Conservation (phyloP, 2,888 invertebrate genomes). For the Nephrocerus scutellatus region DNA sequence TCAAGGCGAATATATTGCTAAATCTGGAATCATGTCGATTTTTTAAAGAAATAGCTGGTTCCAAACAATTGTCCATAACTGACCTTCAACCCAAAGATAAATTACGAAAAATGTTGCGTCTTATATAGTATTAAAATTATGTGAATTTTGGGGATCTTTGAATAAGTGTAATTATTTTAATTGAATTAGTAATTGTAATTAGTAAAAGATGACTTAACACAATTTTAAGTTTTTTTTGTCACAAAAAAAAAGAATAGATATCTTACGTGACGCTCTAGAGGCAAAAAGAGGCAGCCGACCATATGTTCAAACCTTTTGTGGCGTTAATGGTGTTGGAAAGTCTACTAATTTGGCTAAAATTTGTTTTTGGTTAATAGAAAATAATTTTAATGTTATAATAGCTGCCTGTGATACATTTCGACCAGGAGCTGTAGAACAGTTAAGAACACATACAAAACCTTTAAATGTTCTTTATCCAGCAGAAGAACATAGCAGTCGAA, state of each 20-base stretch:
- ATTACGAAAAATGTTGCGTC: constrained; percentile 95
- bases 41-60: constrained; percentile 75
- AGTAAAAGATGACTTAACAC: constrained; percentile 78
- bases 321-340: constrained; percentile 96
- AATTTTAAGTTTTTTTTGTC: constrained; percentile 87
- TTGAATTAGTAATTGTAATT: too few relatives aligned
- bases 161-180: too few relatives aligned
- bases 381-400: constrained; percentile 85
- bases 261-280: constrained; percentile 86
- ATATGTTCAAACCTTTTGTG: constrained; percentile 91
- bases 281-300: constrained; percentile 70
- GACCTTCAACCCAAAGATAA: constrained; percentile 80
- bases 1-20: constrained; percentile 43
- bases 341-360: constrained; percentile 97
- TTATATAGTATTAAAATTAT: constrained; percentile 85
- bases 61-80: constrained; percentile 71
- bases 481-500: constrained; percentile 56
- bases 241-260: constrained; percentile 86
- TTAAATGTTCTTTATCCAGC: constrained; percentile 85
- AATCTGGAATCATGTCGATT: constrained; percentile 62
- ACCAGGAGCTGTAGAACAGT: constrained; percentile 95
- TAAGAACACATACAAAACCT: constrained; percentile 85
- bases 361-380: constrained; percentile 96
- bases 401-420: constrained; percentile 98
- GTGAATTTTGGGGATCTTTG: constrained; percentile 88